Percentiles rank a stretch among this genome's conserved stretches.
phyloP scores from a whole-genome alignment of 2,888 invertebrate genomes.

The Latrodectus hesperus region DNA sequence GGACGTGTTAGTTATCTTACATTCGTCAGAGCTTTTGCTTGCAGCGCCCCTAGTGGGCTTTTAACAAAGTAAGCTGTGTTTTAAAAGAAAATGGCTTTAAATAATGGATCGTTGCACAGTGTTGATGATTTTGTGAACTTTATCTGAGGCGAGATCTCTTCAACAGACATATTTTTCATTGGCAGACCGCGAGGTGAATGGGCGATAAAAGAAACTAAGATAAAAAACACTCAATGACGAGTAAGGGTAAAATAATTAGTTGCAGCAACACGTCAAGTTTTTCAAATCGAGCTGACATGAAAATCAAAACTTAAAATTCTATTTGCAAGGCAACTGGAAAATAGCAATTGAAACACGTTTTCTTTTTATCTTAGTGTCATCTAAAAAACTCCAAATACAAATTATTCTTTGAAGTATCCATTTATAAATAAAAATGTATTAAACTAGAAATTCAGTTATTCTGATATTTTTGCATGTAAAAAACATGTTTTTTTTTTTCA shows the following conservation, averaged over 20 bases:
- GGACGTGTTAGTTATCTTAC: conserved; percentile 50
- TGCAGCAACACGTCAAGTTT: neutral
- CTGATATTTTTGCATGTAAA: too few species aligned
- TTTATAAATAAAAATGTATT: too few species aligned
- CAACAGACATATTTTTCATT: conserved; percentile 25
- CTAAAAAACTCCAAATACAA: too few species aligned
- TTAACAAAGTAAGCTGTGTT: conserved; percentile 50
- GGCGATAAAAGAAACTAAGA: conserved; percentile 30
- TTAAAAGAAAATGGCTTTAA: conserved; percentile 53
- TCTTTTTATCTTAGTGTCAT: too few species aligned
- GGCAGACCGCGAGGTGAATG: neutral
- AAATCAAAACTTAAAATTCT: too few species aligned
- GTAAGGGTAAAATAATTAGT: conserved; percentile 35
- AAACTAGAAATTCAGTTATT: too few species aligned
- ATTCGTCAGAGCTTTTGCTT: conserved; percentile 18
- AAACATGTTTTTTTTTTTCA: too few species aligned
- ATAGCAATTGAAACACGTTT: too few species aligned
- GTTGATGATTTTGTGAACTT: conserved; percentile 29
- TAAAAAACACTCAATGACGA: conserved; percentile 26
- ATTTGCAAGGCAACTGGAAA: too few species aligned
- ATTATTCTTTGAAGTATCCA: too few species aligned
- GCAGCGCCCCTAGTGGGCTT: conserved; percentile 51
- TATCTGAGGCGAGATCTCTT: conserved; percentile 22
- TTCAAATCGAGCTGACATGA: too few species aligned
- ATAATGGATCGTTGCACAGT: conserved; percentile 25